Base-by-base conservation (phyloP, 1,140 invertebrate genomes). In the Octopus bimaculoides region DNA sequence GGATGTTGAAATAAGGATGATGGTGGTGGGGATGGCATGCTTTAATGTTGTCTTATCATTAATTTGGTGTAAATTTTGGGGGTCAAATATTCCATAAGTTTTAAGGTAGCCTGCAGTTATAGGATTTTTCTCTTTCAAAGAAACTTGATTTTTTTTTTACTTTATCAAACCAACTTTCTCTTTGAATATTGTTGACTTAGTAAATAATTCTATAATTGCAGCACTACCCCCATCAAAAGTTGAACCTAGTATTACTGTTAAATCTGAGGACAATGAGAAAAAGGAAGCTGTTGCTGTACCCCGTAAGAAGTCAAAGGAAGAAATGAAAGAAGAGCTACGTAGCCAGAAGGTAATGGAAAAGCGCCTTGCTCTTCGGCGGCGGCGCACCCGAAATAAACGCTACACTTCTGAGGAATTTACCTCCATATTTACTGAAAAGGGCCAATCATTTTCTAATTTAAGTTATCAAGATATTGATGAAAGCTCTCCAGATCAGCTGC, bases 361-460 rank as follows among this genome's bases (percentile, higher is more conserved):
- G 77, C 85, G 84, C 54, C 84, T 83, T 52, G 86, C 86, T n/a
- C 79, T 89, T 10, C 78, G 88, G 26, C 78, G 90, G 17, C 87
- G 88, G 77, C 83, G 88, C 75, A 89, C 86, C 0, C 83, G 89
- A 54, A 89, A 88, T 80, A 86, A 83, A 77, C 83, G 86, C n/a
- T 91, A 90, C 80, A 84, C 86, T 10, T 90, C 89, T 8, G 89
- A 88, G 75, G 90, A 91, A 78, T 91, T 90, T 80, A 87, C 86
- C n/a, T 90, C 89, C 1, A 88, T 90, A 52, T 90, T 89, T 77
- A 86, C 84, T 26, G 87, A 89, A 76, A 88, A 87, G 75, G 86
- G 85, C 76, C 83, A 85, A 55, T 84, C 83, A 1, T 84, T 81
- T 76, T 81, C 82, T 61, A 74, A 78, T 54, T 76, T 79, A 4